Evolutionary conservation across 37 sponge, comb jelly and placozoan genomes (phyloP), one percentile per base, ranked within the genome.

Genomic region (Agelas oroides): DNA sequence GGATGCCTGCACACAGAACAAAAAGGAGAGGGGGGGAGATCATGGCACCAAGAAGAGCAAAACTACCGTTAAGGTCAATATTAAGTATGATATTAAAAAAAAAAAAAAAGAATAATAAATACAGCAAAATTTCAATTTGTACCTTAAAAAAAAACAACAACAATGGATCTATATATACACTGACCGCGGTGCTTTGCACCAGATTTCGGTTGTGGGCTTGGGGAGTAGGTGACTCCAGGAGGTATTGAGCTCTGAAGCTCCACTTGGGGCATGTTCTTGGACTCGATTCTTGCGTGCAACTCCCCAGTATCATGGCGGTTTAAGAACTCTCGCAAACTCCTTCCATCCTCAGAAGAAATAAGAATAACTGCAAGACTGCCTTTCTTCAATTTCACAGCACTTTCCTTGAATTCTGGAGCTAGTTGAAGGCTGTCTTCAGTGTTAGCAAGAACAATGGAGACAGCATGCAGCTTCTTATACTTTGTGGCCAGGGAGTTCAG

Each of bases 231-330:
- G 3, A 8, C 46, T 46, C 46, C 46, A 46, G 46, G 46, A 46
- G 46, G 46, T 46, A 46, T 46, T 8, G 46, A 46, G 46, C 46
- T 46, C 46, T 46, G 46, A 8, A 27, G 53, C 12, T 77, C 68
- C 34, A 79, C 68, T 28, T 79, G 68, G 14, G 31, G 23, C 80
- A 46, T 46, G 55, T 79, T 79, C 80, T 79, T 79, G 28, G 80
- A 27, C 65, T 83, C 84, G 27, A 83, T 63, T 55, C 59, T 63
- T 13, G 84, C 84, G 46, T 28, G 41, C 23, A 83, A 20, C 36
- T 83, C 84, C 14, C 84, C 80, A 1, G 72, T 25, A 19, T 83
- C 84, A 83, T 83, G 65, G 21, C 53, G 74, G 54, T 31, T 83
- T 30, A 83, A 23, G 53, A 59, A 74, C 17, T 83, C 84, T 54